Conservation (phyloP, 2,888 invertebrate species). For the Cyrtodaria siliqua region DNA sequence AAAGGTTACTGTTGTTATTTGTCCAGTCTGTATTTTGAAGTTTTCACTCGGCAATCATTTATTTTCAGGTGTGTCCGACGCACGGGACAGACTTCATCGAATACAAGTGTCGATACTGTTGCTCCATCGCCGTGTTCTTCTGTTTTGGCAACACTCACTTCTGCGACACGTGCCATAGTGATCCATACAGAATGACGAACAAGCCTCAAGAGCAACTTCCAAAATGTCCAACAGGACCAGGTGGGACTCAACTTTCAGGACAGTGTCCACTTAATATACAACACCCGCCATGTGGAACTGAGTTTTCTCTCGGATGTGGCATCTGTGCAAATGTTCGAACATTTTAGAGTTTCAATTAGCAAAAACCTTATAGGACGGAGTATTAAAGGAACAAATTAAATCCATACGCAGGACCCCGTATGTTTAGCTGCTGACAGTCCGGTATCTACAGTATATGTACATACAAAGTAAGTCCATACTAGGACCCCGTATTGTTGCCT, state of each 20-base stretch:
- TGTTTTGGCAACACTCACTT: conserved; percentile 99
- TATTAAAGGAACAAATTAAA: too few species aligned
- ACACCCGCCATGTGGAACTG: conserved; percentile 55
- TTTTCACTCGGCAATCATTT: too few species aligned
- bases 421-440: too few species aligned
- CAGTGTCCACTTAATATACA: conserved; percentile 46
- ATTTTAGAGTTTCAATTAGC: too few species aligned
- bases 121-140: conserved; percentile 99
- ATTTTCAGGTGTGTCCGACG: conserved; percentile 92
- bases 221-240: conserved; percentile 94
- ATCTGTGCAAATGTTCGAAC: conserved; percentile 49
- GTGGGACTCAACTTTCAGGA: conserved; percentile 41
- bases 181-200: conserved; percentile 96
- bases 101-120: conserved; percentile 99
- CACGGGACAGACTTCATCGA: conserved; percentile 98
- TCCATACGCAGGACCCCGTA: too few species aligned
- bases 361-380: too few species aligned
- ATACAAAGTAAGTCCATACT: too few species aligned
- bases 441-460: too few species aligned
- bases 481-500: too few species aligned
- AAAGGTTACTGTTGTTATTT: too few species aligned
- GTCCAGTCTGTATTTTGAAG: too few species aligned
- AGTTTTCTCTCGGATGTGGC: conserved; percentile 55
- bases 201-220: conserved; percentile 97
- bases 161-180: conserved; percentile 95